Percentiles rank a stretch among this genome's conserved stretches.
These are phyloP conservation scores for Cathartes aura DNA, from an alignment of 2,113 vertebrate genomes.

Conservation along the genomic window DNA sequence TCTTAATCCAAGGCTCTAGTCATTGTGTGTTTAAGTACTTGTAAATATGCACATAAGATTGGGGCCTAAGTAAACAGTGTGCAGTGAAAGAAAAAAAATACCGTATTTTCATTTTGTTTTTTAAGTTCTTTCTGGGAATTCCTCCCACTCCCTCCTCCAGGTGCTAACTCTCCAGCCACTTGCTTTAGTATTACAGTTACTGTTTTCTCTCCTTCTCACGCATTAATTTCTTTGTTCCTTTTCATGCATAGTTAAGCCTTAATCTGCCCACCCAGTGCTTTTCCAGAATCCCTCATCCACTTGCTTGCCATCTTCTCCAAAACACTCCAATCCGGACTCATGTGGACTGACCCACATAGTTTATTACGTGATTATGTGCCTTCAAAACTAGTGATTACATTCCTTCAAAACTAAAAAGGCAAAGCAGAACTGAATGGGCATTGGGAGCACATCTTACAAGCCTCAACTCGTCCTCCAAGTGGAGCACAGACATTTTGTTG, in stretches of 20 bases:
- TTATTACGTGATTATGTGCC: background rate
- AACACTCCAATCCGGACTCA: background rate
- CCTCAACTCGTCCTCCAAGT: background rate
- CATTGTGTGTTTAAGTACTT: background rate
- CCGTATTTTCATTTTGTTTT: background rate
- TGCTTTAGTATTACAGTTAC: background rate
- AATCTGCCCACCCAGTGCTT: background rate
- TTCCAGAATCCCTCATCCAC: background rate
- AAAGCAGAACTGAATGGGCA: background rate
- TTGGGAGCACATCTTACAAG: background rate
- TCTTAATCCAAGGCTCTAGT: background rate
- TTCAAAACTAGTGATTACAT: background rate
- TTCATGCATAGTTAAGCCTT: background rate
- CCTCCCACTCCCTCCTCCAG: background rate
- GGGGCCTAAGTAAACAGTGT: background rate
- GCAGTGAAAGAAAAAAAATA: background rate
- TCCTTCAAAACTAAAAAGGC: background rate
- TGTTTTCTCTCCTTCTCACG: background rate
- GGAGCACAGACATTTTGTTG: background rate
- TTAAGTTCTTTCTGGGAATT: background rate
- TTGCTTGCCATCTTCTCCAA: background rate
- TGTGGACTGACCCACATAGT: background rate
- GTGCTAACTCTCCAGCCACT: background rate
- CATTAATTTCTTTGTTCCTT: background rate
- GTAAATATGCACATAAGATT: background rate